Evolutionary conservation across 2,113 vertebrate genomes (phyloP), one percentile per base, ranked within the genome.

Genomic region (Dendropsophus ebraccatus): DNA sequence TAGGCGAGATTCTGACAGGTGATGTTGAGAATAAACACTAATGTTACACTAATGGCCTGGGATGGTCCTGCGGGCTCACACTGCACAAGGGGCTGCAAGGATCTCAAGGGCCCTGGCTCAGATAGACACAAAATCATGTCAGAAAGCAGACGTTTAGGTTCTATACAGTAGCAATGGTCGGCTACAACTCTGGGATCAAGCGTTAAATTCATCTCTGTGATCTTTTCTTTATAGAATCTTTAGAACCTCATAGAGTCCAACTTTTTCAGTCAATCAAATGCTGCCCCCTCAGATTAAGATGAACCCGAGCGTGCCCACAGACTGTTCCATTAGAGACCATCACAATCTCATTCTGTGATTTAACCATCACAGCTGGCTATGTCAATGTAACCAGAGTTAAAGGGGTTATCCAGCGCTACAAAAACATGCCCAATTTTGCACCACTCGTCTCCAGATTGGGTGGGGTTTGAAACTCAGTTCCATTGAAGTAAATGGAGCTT

Each of bases 1-100:
- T 25, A 80, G 75, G 49, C 76, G 70, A 23, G 25, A 7, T 58
- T 54, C 13, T 78, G 83, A 52, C 32, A 70, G 67, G 67, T 41
- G 67, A 70, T 41, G 16, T 70, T 37, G 67, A 70, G 19, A 70
- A 41, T 35, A 45, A 37, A 69, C 30, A 21, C 28, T 54, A 23
- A 41, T 49, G 37, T 28, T 72, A 13, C 30, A 45, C n/a, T 83
- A 37, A 74, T 41, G 25, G 28, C 13, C 32, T 74, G 21, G 8
- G 21, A 28, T 54, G 8, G 49, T 54, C 69, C 50, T 25, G 19
- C 25, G 69, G 70, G 49, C 47, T 37, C 11, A 16, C 21, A 58
- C 47, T n/a, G 37, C 37, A 70, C 30, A 73, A 35, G 16, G 16
- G 65, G 35, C 67, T 69, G 19, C 13, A 23, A 37, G 35, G 19